Percentiles rank a stretch among this genome's conserved stretches.
These are phyloP conservation scores for Menura novaehollandiae DNA, from an alignment of 2,113 vertebrate genomes.

Conservation along the genomic window DNA sequence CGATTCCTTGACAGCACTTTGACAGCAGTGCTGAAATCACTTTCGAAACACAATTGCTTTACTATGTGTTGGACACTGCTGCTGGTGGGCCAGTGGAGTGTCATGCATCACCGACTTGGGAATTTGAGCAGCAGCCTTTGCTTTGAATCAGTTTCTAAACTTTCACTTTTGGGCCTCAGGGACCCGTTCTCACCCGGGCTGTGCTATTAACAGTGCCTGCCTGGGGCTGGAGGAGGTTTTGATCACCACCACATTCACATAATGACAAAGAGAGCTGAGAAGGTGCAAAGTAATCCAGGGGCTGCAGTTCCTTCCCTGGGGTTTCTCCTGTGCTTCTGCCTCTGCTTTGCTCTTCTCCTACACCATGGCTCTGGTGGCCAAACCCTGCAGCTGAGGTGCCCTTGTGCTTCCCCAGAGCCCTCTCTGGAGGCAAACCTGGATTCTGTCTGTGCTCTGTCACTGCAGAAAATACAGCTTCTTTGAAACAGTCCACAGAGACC, in stretches of 20 bases:
- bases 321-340: not conserved
- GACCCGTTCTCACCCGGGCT: not conserved
- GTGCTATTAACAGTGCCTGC: not conserved
- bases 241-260: fast-evolving
- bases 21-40: not conserved
- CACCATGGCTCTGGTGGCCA: not conserved
- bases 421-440: fast-evolving
- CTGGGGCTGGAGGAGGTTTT: not conserved
- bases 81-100: not conserved
- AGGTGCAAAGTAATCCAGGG: not conserved
- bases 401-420: not conserved
- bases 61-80: too few species aligned
- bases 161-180: not conserved
- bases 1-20: not conserved
- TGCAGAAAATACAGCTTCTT: not conserved
- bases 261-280: not conserved
- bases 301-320: not conserved
- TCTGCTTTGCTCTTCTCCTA: not conserved
- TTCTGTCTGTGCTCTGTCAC: not conserved
- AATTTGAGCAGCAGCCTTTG: not conserved
- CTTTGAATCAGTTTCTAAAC: not conserved
- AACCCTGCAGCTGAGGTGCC: not conserved
- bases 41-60: not conserved
- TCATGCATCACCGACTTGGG: not conserved
- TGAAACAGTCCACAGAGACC: not conserved